A percentile compares a stretch with the other conserved stretches of the same genome.
These are phyloP conservation scores for Heliconius aoede DNA, from an alignment of 2,888 invertebrate genomes.

Conservation along the genomic window DNA sequence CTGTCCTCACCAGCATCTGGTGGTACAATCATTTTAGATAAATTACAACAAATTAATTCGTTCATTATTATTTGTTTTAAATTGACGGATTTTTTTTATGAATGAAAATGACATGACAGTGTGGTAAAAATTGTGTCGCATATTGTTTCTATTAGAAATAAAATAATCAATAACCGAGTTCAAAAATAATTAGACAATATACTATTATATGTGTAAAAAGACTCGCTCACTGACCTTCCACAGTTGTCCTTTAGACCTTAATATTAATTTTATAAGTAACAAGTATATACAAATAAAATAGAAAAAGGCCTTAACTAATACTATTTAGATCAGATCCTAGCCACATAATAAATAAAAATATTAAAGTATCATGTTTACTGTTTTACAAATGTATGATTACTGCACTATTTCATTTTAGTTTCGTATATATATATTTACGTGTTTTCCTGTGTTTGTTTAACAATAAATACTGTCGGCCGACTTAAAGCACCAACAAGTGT, in stretches of 20 bases:
- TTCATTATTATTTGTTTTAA: neutral
- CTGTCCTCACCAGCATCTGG: neutral
- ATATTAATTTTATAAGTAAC: neutral
- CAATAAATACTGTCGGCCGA: conserved; percentile 5
- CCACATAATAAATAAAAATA: neutral
- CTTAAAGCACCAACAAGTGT: conserved; percentile 30
- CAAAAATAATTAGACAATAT: neutral
- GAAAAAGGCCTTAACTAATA: neutral
- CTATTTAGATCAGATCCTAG: neutral
- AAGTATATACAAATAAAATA: conserved; percentile 19
- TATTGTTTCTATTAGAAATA: neutral
- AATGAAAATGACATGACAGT: neutral
- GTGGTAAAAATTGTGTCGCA: neutral
- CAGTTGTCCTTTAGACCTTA: neutral
- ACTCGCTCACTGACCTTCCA: neutral
- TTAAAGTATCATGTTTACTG: neutral
- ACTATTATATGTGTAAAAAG: neutral
- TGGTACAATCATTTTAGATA: neutral
- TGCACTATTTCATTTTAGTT: neutral
- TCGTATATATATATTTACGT: neutral
- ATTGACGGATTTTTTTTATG: neutral
- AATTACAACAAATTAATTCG: conserved; percentile 4
- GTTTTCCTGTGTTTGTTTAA: neutral
- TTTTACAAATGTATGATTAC: neutral
- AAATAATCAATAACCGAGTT: neutral